A percentile compares a stretch with the other conserved stretches of the same genome.
Evolutionary conservation across 2,888 invertebrate genomes (phyloP).

Genomic region (Acrobasis consociella): DNA sequence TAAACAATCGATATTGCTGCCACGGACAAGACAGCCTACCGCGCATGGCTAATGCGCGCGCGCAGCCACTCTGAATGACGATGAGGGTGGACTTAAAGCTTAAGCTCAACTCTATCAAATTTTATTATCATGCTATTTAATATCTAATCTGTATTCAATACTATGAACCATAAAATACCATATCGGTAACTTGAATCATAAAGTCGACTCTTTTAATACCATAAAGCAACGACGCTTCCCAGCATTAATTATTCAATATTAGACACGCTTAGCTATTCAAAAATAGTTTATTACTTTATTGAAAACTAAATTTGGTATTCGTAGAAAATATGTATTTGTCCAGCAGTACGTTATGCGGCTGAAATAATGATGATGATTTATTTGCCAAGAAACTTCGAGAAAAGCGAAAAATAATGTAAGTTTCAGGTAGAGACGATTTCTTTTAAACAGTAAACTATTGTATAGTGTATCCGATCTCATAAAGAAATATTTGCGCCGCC

Average conservation of each 20-base stretch:
- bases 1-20: conserved; percentile 73
- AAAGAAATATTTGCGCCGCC: not conserved
- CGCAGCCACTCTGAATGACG: conserved; percentile 64
- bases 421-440: conserved; percentile 20
- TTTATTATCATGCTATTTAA: conserved; percentile 61
- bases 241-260: conserved; percentile 4
- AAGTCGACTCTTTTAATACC: conserved; percentile 6
- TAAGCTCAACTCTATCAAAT: conserved; percentile 60
- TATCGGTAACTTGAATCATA: conserved; percentile 9
- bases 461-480: not conserved
- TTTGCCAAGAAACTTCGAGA: not conserved
- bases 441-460: conserved; percentile 12
- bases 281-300: not conserved
- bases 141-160: conserved; percentile 69
- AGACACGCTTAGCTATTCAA: not conserved
- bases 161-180: conserved; percentile 37
- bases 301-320: not conserved
- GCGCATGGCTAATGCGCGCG: conserved; percentile 72
- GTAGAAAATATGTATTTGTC: no score
- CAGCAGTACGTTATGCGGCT: no score
- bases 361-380: no score
- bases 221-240: not conserved
- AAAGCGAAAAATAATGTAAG: not conserved
- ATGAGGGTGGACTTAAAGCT: conserved; percentile 62
- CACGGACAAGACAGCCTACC: conserved; percentile 57